Percentiles rank a stretch among this genome's conserved stretches.
These are phyloP conservation scores for Caenorhabditis sinica DNA, from an alignment of 2,888 invertebrate species.

Conservation along the genomic window DNA sequence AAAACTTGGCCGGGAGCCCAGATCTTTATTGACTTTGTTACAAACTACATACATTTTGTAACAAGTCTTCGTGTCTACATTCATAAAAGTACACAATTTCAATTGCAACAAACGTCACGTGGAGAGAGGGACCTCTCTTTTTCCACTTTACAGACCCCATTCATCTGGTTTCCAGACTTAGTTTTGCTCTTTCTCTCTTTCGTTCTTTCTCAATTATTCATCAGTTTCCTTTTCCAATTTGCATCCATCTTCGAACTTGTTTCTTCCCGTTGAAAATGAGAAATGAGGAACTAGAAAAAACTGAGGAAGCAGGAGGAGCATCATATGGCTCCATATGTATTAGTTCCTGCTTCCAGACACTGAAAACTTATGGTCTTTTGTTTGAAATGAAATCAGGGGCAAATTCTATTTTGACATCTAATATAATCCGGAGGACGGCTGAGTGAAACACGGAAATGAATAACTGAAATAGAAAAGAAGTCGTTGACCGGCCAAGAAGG, in stretches of 20 bases:
- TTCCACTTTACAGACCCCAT: constrained; percentile 15
- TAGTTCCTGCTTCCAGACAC: neutral
- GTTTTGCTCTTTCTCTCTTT: constrained; percentile 15
- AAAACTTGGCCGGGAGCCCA: neutral
- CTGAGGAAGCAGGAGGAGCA: neutral
- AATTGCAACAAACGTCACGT: constrained; percentile 10
- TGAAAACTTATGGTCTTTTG: constrained; percentile 6
- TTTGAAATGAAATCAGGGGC: constrained; percentile 15
- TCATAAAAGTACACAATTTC: constrained; percentile 18
- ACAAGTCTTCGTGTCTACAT: neutral
- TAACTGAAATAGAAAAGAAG: constrained; percentile 52
- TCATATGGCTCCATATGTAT: constrained; percentile 2
- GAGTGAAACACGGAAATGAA: constrained; percentile 44
- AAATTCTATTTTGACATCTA: constrained; percentile 6
- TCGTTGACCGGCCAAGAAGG: constrained; percentile 5
- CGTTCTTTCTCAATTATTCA: constrained; percentile 45
- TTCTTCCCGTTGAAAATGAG: neutral
- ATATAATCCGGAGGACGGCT: constrained; percentile 19
- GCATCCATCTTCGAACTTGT: constrained; percentile 32
- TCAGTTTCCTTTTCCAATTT: constrained; percentile 38
- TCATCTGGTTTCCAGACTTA: constrained; percentile 7
- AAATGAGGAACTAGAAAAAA: constrained; percentile 48
- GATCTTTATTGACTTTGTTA: constrained; percentile 3
- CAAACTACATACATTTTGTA: constrained; percentile 18
- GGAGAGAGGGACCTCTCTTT: neutral